Percentiles rank a stretch among this genome's conserved stretches.
phyloP scores from a whole-genome alignment of 2,113 vertebrate genomes.

The Scomber japonicus region DNA sequence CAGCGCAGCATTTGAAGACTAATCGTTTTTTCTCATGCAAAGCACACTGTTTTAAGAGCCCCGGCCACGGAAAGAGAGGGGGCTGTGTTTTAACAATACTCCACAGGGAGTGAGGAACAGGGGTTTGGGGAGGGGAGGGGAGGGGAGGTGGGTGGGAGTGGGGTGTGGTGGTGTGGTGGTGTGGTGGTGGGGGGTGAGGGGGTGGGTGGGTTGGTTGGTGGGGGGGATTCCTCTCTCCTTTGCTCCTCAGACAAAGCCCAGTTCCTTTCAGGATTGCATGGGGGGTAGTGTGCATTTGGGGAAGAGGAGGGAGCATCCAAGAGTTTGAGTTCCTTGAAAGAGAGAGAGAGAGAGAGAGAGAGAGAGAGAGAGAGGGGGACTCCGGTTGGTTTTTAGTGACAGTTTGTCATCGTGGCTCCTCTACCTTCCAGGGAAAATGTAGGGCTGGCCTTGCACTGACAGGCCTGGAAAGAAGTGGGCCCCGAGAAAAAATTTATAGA shows the following conservation, averaged over 20 bases:
- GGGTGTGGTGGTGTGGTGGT: not conserved
- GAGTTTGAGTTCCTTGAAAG: conserved; percentile 82
- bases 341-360: conserved; percentile 5
- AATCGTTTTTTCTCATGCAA: conserved; percentile 89
- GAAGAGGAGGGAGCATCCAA: conserved; percentile 68
- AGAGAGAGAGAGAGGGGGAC: conserved; percentile 33
- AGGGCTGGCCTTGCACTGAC: conserved; percentile 58
- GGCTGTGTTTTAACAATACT: conserved; percentile 87
- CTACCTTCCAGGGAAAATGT: conserved; percentile 60
- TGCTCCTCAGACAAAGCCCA: conserved; percentile 84
- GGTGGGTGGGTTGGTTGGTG: conserved; percentile 13
- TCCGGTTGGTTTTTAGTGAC: conserved; percentile 72
- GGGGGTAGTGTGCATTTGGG: conserved; percentile 60
- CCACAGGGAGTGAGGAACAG: conserved; percentile 83
- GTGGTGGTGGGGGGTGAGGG: conserved; percentile 15
- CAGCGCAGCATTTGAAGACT: conserved; percentile 85
- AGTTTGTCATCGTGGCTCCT: conserved; percentile 70
- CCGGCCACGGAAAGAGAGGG: conserved; percentile 67
- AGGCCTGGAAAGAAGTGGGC: conserved; percentile 63
- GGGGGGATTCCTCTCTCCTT: conserved; percentile 71
- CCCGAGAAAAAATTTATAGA: conserved; percentile 70
- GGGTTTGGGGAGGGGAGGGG: conserved; percentile 66
- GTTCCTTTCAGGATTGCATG: conserved; percentile 82
- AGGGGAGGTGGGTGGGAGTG: conserved; percentile 47
- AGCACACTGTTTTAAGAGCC: conserved; percentile 84